Base-by-base conservation (phyloP, 1,140 invertebrate genomes). In the Zaprionus kolodkinae region DNA sequence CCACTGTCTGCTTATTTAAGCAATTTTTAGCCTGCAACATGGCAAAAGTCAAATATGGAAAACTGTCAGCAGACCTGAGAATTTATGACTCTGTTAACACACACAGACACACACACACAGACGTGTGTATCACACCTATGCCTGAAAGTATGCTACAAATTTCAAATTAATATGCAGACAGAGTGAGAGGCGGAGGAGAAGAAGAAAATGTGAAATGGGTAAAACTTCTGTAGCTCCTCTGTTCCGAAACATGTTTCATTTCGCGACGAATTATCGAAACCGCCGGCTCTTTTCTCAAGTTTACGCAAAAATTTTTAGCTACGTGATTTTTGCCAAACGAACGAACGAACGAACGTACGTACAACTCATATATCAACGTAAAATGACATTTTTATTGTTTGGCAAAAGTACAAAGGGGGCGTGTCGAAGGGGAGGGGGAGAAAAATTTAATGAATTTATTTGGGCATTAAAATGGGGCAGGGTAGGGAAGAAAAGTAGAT, bases 21-120 rank as follows among this genome's bases (percentile, higher is more conserved):
- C 38, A 72, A 67, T 72, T 76, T 79, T 79, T n/a, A 78, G 60
- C 81, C 80, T 84, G 81, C 81, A 65, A 65, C 63, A 85, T 84
- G 72, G 82, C 66, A 81, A 81, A 85, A 84, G 81, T 85, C 82
- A 81, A 86, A 85, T 81, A 81, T 81, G 75, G 75, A 85, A 85
- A 85, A 85, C 81, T 85, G 81, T 86, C 81, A 85, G 82, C 81
- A 75, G 60, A 59, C 74, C n/a, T 60, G 70, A 13, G 63, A 85
- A 85, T 85, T 85, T 85, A 85, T 86, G 81, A 63, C 82, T 85
- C 66, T 78, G 67, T 81, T 85, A 85, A 85, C 79, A 77, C 61
- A 65, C 43, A 77, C 43, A n/a, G 3, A 30, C 27, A 30, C 27
- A 30, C 38, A 77, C 17, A 45, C 15, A 52, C 36, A 27, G 1